Percentiles rank a stretch among this genome's conserved stretches.
Conservation (phyloP, 35 echinoderm and acorn worm species). For the Lytechinus variegatus region DNA sequence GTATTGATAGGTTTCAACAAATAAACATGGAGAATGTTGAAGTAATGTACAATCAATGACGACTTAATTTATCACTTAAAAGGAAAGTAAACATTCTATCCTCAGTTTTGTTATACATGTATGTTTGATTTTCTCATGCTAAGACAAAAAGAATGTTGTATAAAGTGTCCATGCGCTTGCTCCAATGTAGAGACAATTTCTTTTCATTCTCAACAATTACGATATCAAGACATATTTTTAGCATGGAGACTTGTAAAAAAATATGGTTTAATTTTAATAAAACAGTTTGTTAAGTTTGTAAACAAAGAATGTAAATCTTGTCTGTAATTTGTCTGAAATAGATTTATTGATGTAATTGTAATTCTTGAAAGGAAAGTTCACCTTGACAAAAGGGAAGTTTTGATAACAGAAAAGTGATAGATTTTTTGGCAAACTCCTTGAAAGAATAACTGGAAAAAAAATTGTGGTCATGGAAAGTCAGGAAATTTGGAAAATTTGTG, state of each 20-base stretch:
- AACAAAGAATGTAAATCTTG: background rate
- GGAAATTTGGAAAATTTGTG: no score
- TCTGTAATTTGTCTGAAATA: no score
- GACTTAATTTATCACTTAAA: background rate
- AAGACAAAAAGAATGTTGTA: background rate
- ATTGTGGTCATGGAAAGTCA: no score
- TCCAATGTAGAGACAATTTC: no score
- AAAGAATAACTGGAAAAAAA: no score
- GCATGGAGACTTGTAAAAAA: background rate
- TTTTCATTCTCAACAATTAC: background rate
- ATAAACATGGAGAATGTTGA: background rate
- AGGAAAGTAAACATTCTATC: background rate
- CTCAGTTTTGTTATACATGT: background rate
- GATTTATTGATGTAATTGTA: no score
- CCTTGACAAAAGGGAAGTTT: no score
- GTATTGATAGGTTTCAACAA: background rate
- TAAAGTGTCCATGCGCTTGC: no score
- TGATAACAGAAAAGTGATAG: no score
- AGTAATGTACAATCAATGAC: background rate
- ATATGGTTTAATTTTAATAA: background rate
- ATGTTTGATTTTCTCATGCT: background rate
- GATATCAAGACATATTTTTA: background rate
- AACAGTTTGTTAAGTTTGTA: background rate
- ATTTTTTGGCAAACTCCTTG: no score
- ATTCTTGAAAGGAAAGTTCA: no score